Evolutionary conservation across 2,113 vertebrate species (phyloP).

Genomic region (Platanista minor): DNA sequence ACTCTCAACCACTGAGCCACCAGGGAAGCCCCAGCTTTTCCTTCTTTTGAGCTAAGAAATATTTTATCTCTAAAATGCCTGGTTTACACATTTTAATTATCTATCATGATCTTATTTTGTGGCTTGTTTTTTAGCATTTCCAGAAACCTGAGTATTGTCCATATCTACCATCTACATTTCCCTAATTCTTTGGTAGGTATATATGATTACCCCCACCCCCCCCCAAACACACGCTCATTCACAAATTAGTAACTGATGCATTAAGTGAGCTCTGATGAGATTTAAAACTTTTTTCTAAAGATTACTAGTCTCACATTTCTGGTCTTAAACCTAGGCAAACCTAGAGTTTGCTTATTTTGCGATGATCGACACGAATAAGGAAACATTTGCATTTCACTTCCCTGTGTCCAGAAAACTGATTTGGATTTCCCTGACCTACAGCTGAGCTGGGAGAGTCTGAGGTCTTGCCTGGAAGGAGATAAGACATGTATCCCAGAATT

Average conservation of each 20-base stretch:
- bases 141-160: neutral
- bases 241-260: neutral
- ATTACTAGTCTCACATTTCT: neutral
- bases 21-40: no score
- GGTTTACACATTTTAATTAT: neutral
- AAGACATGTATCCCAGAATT: rapidly evolving
- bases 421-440: neutral
- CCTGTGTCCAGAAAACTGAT: neutral
- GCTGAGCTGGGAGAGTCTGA: neutral
- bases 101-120: neutral
- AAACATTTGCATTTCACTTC: neutral
- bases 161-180: neutral
- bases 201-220: neutral
- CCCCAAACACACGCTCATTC: neutral
- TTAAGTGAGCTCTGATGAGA: neutral
- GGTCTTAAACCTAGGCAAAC: neutral
- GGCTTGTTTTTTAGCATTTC: neutral
- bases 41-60: neutral
- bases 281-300: neutral
- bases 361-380: neutral
- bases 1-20: no score
- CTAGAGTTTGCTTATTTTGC: neutral
- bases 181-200: neutral
- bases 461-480: neutral
- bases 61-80: neutral